Evolutionary conservation across 2,888 invertebrate genomes (phyloP), one percentile per base, ranked within the genome.

Genomic region (Brassicogethes aeneus): DNA sequence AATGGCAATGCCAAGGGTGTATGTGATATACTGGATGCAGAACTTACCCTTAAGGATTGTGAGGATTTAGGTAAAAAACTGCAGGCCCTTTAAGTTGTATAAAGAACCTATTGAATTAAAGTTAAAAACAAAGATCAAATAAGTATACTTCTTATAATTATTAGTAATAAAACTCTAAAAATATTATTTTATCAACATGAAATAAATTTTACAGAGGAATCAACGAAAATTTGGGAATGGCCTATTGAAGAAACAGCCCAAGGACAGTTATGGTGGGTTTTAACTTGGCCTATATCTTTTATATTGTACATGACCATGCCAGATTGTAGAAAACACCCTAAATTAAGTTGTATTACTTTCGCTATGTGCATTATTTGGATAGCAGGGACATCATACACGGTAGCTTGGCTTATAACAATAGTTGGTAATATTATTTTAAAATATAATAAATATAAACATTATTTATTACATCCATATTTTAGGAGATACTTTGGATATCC

Each of bases 291-390:
- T 0, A 78, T 87, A 41, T 78, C 81, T 33, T 70, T 85, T 17
- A 23, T 80, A 1, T 74, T 90, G 3, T 80, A 79, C 64, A 47
- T 82, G 16, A 85, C 87, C 0, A 79, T 87, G 33, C 92, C 91
- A 0, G 86, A 91, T 68, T 83, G 84, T 58, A 71, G 80, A 30
- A 76, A 76, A 40, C 69, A 70, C 45, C 74, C 71, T 0, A 70
- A 69, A 13, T 68, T 82, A 15, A 85, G 77, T 55, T 72, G 79
- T 0, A 47, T 82, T 1, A 86, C 89, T 1, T 89, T 92, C 59
- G 42, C 77, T 5, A 82, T 89, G 80, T 87, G 88, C 57, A 76
- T 89, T 41, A 68, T 80, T 0, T 92, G 90, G 88, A 86, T 92
- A 46, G 86, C 84, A 0, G 66, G 74, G 1, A 77, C 85, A 3